phyloP scores from a whole-genome alignment of 1,140 invertebrate species.

The Drosophila guanche region DNA sequence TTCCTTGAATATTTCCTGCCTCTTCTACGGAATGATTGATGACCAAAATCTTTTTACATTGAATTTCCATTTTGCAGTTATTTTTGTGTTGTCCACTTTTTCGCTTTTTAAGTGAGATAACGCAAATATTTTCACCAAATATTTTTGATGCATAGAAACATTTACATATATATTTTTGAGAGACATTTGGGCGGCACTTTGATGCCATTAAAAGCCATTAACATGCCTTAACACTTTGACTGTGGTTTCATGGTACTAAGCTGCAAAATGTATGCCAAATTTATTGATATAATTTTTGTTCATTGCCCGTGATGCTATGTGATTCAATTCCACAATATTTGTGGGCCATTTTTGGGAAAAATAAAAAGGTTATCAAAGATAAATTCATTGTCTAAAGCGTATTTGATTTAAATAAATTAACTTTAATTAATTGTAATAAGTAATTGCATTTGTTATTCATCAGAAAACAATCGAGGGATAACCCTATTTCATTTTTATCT shows the following conservation, averaged over 20 bases:
- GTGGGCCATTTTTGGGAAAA: too few species aligned
- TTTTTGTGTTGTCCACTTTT: not conserved
- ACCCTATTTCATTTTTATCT: too few species aligned
- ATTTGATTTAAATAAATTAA: not conserved
- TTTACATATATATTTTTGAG: too few species aligned
- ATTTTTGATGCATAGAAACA: too few species aligned
- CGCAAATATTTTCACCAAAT: slow-evolving; percentile 7
- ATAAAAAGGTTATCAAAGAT: too few species aligned
- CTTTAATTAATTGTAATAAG: too few species aligned
- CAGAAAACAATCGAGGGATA: too few species aligned
- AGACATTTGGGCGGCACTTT: not conserved
- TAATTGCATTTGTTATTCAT: too few species aligned
- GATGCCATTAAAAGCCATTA: slow-evolving; percentile 36
- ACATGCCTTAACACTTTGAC: slow-evolving; percentile 50
- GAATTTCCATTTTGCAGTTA: not conserved
- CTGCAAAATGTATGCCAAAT: slow-evolving; percentile 24
- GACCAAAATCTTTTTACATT: slow-evolving; percentile 36
- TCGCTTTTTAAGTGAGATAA: slow-evolving; percentile 23
- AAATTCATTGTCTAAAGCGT: not conserved
- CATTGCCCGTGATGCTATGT: too few species aligned
- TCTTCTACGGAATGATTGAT: slow-evolving; percentile 44
- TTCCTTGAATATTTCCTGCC: slow-evolving; percentile 10
- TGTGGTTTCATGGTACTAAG: slow-evolving; percentile 1
- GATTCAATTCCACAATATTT: too few species aligned
- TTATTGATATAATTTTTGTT: slow-evolving; percentile 1